Evolutionary conservation across 2,113 vertebrate species (phyloP), one percentile per base, ranked within the genome.

Genomic region (Edolisoma coerulescens): DNA sequence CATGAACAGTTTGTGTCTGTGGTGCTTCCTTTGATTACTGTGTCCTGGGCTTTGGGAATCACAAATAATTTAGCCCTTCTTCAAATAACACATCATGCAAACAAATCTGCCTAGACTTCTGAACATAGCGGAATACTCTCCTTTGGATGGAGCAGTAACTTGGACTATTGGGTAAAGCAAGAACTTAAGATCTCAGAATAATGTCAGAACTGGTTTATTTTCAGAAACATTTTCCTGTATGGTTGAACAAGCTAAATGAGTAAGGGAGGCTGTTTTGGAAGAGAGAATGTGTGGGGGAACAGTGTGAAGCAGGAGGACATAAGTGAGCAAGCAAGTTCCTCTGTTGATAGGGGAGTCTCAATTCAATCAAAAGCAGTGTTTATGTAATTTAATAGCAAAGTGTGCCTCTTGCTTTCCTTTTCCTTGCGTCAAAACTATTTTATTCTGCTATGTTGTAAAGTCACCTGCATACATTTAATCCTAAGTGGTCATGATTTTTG

Each of bases 291-390:
- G 54, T 74, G 59, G 56, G 64, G 60, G 49, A 92, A 18, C 14
- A 1, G 56, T 78, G 85, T 89, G 83, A 88, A 93, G 90, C 82
- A 90, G 83, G 82, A 88, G 73, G 88, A 75, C 37, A 47, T 80
- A 87, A 95, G 85, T 88, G 88, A 96, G 79, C 79, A 93, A 89
- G 79, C 68, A 84, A 61, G 92, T 67, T 86, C 60, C 56, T 92
- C 71, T 93, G 68, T 89, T 86, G 86, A 78, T 84, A 77, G 54
- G 83, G 85, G 80, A 96, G 88, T 84, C 86, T 96, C 86, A 87
- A 80, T 82, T 68, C 90, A 95, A 90, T 94, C 88, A 89, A 47
- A 63, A 71, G 41, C 47, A 75, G 42, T 71, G 83, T 93, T 96
- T 76, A 52, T 89, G 37, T 84, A 89, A 92, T 90, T 89, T 93